phyloP scores from a whole-genome alignment of 1,140 invertebrate species.

The Drosophila murphyi region DNA sequence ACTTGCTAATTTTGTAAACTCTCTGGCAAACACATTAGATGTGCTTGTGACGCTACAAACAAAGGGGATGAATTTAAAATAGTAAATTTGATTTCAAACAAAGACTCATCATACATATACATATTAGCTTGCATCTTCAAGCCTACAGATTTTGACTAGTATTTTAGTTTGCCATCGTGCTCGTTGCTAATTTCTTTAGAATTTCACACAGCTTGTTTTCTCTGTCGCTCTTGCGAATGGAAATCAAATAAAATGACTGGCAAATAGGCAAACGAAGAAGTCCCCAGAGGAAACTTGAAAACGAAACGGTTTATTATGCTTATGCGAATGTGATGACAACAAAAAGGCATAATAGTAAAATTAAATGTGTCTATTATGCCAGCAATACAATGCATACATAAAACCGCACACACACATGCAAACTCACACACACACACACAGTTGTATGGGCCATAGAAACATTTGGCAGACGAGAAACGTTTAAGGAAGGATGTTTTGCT shows the following conservation, averaged over 20 bases:
- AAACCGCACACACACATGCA: conserved; percentile 61
- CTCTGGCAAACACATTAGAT: background rate
- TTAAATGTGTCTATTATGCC: conserved; percentile 83
- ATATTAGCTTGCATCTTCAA: background rate
- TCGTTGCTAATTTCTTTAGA: conserved; percentile 56
- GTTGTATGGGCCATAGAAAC: conserved; percentile 53
- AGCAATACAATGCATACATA: conserved; percentile 80
- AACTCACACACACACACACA: conserved; percentile 28
- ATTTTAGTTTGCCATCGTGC: background rate
- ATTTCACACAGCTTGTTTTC: conserved; percentile 21
- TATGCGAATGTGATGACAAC: conserved; percentile 81
- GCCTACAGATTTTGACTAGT: background rate
- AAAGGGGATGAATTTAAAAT: background rate
- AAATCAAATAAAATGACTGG: conserved; percentile 79
- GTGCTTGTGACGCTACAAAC: background rate
- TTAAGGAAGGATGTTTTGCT: conserved; percentile 81
- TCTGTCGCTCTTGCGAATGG: conserved; percentile 24
- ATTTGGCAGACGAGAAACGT: conserved; percentile 78
- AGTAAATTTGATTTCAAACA: background rate
- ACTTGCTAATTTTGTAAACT: conserved; percentile 46
- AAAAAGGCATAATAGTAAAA: conserved; percentile 83
- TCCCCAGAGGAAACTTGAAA: conserved; percentile 68
- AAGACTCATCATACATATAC: background rate
- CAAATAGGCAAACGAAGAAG: conserved; percentile 61
- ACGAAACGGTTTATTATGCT: conserved; percentile 80